Evolutionary conservation across 2,113 vertebrate genomes (phyloP).

Genomic region (Fregata magnificens): DNA sequence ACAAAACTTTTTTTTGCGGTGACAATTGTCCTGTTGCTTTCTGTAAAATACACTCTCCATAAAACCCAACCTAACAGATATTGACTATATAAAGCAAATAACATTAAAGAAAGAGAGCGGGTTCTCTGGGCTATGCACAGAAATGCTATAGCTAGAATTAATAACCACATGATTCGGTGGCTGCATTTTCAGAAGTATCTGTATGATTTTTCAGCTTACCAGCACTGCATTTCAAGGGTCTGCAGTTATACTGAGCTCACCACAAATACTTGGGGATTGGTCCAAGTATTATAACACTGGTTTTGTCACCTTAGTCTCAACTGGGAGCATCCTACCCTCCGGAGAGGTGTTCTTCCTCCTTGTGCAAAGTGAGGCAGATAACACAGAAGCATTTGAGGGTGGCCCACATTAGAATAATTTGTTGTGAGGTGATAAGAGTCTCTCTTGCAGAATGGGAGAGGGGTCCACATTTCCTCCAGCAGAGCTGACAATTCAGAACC

Average conservation of each 20-base stretch:
- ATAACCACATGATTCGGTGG: not conserved
- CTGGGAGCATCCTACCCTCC: not conserved
- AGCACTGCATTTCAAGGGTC: not conserved
- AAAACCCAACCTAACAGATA: not conserved
- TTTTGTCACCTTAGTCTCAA: not conserved
- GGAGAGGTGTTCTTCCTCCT: not conserved
- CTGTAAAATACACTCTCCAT: not conserved
- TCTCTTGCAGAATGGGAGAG: not conserved
- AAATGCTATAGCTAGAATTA: not conserved
- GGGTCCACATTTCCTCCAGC: not conserved
- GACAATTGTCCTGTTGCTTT: not conserved
- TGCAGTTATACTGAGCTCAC: not conserved
- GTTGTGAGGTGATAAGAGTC: not conserved
- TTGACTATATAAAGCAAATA: not conserved
- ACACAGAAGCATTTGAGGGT: not conserved
- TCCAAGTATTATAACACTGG: not conserved
- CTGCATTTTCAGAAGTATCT: not conserved
- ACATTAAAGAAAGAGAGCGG: not conserved
- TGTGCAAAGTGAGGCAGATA: not conserved
- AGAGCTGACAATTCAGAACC: not conserved
- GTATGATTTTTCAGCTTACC: not conserved
- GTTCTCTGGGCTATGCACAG: not conserved
- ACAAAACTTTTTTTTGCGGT: not conserved
- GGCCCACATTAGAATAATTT: not conserved
- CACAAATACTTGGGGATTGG: too few relatives aligned